Percentiles rank a stretch among this genome's conserved stretches.
phyloP scores from a whole-genome alignment of 37 sponge, comb jelly and placozoan genomes.

The Cliona cf. orientalis region DNA sequence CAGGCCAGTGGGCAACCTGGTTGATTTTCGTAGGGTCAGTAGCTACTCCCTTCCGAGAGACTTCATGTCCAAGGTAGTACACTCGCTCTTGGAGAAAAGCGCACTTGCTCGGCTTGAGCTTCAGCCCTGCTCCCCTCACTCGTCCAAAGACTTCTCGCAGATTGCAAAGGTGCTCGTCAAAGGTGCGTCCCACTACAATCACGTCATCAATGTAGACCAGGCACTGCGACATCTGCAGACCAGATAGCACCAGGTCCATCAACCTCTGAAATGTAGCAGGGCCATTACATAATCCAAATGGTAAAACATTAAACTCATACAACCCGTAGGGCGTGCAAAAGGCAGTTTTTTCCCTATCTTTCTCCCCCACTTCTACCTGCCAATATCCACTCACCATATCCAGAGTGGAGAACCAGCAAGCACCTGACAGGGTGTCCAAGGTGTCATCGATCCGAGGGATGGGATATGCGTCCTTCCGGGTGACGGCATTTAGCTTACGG shows the following conservation, averaged over 20 bases:
- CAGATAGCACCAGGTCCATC: conserved; percentile 41
- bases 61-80: conserved; percentile 37
- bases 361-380: too few species aligned
- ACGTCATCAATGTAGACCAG: conserved; percentile 58
- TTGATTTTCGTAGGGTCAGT: conserved; percentile 19
- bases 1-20: conserved; percentile 22
- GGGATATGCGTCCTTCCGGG: conserved; percentile 26
- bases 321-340: conserved; percentile 19
- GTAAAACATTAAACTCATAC: too few species aligned
- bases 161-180: conserved; percentile 30
- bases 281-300: too few species aligned
- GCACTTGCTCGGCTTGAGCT: conserved; percentile 52
- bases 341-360: conserved; percentile 38
- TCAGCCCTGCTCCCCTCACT: conserved; percentile 32
- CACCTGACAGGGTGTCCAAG: conserved; percentile 15
- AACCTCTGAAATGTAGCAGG: conserved; percentile 46
- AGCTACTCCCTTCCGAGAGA: conserved; percentile 36
- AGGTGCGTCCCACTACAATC: conserved; percentile 21
- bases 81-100: conserved; percentile 9
- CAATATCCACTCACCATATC: conserved; percentile 28
- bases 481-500: conserved; percentile 27
- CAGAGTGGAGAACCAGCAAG: conserved; percentile 28
- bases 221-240: conserved; percentile 8
- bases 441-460: conserved; percentile 29
- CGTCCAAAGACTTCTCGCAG: conserved; percentile 15